Percentiles rank a stretch among this genome's conserved stretches.
These are phyloP conservation scores for Andrena praecox DNA, from an alignment of 2,888 invertebrate genomes.

Conservation along the genomic window DNA sequence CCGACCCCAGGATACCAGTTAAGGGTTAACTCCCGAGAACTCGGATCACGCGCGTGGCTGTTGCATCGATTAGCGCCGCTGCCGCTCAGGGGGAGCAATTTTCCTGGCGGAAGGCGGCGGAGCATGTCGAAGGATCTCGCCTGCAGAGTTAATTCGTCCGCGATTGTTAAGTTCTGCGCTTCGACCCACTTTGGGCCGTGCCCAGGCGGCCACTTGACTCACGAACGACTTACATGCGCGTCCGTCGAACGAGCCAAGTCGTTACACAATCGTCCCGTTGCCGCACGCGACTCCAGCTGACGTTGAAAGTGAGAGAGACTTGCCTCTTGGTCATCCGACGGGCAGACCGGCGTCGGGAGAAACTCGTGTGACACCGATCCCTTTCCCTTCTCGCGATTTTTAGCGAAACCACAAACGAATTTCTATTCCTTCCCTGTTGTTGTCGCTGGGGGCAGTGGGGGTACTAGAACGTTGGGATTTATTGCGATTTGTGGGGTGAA, in stretches of 20 bases:
- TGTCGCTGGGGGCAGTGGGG: rapidly evolving
- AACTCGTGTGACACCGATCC: conserved; percentile 24
- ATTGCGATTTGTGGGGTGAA: neutral
- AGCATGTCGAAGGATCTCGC: conserved; percentile 31
- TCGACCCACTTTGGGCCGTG: conserved; percentile 66
- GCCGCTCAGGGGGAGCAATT: neutral
- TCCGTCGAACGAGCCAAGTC: conserved; percentile 58
- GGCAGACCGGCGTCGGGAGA: conserved; percentile 39
- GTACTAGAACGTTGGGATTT: neutral
- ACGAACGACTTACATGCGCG: conserved; percentile 70
- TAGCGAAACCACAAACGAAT: neutral
- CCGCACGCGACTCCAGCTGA: conserved; percentile 77
- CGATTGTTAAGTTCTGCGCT: conserved; percentile 49
- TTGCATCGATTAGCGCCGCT: neutral
- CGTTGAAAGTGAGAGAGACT: conserved; percentile 82
- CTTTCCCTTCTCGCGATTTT: conserved; percentile 23
- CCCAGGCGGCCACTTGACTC: conserved; percentile 71
- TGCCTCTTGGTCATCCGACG: conserved; percentile 63
- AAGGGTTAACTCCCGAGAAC: neutral
- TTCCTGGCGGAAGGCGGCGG: neutral
- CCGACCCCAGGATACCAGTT: no score
- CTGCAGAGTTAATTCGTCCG: conserved; percentile 45
- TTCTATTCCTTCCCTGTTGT: neutral
- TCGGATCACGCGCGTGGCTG: neutral
- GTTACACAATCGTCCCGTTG: conserved; percentile 77